A percentile compares a stretch with the other conserved stretches of the same genome.
Evolutionary conservation across 2,113 vertebrate species (phyloP).

Genomic region (Amblyornis subalaris): DNA sequence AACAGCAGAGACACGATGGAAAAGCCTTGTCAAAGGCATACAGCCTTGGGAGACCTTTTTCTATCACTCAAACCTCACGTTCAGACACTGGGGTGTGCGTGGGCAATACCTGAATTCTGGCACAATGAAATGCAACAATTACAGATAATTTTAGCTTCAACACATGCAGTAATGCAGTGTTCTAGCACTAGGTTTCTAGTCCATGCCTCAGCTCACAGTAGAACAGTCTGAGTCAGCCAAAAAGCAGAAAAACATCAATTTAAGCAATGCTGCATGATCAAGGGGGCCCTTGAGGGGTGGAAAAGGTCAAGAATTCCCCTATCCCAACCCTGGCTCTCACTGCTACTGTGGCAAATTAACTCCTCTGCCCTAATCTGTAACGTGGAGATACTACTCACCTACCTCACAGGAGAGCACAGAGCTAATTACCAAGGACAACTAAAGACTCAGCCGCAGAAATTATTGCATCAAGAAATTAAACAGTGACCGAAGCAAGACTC

Average conservation of each 20-base stretch:
- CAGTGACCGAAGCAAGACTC: neutral
- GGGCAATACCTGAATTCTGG: neutral
- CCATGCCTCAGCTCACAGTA: neutral
- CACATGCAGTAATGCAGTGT: neutral
- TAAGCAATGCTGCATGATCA: neutral
- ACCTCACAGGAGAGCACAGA: neutral
- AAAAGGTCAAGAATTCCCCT: constrained; percentile 46
- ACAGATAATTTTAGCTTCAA: neutral
- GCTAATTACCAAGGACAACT: neutral
- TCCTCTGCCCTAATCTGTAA: neutral
- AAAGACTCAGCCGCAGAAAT: neutral
- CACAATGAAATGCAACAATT: neutral
- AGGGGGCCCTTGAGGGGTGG: constrained; percentile 24
- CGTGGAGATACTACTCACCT: neutral
- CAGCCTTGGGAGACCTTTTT: neutral
- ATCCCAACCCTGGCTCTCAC: neutral
- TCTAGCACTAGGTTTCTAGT: neutral
- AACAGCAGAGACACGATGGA: neutral
- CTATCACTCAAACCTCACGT: neutral
- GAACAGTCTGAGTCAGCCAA: constrained; percentile 33
- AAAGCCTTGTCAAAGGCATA: neutral
- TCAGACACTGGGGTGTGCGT: neutral
- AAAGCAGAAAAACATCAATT: constrained; percentile 45
- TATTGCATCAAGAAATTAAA: neutral
- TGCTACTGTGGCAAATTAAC: constrained; percentile 11